Conservation (phyloP, 2,797 vertebrate genomes). For the Hypotaenidia philippensis region DNA sequence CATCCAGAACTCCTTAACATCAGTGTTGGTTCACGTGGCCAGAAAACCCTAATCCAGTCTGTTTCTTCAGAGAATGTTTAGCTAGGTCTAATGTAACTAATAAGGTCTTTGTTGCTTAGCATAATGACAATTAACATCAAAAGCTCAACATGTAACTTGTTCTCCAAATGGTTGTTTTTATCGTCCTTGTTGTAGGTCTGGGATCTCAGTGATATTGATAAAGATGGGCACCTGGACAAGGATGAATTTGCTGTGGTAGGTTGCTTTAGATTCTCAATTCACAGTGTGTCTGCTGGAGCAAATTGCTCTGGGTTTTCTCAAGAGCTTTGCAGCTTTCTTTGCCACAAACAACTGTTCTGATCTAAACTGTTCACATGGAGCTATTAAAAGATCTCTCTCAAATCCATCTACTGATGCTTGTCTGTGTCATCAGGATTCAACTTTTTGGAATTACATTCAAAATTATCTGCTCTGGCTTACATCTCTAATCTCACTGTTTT, state of each 20-base stretch:
- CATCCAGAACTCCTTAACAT: background rate
- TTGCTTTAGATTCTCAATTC: background rate
- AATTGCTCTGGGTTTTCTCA: fast-evolving
- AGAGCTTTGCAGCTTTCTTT: background rate
- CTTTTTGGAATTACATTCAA: background rate
- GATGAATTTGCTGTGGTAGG: conserved; percentile 98
- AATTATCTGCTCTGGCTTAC: background rate
- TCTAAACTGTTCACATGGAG: background rate
- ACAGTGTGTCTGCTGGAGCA: background rate
- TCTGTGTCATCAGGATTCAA: background rate
- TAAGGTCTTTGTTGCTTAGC: background rate
- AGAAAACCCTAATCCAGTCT: background rate
- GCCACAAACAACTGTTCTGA: background rate
- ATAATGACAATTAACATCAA: background rate
- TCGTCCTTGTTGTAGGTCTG: conserved; percentile 86
- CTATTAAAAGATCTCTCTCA: background rate
- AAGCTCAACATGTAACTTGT: background rate
- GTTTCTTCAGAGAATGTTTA: background rate
- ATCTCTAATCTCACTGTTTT: background rate
- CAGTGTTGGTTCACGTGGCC: background rate
- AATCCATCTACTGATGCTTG: background rate
- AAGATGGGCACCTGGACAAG: conserved; percentile 95
- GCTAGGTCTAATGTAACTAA: background rate
- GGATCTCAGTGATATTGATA: conserved; percentile 99
- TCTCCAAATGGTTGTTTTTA: background rate